Conservation (phyloP, 2,797 vertebrate species). For the Nothura maculosa region DNA sequence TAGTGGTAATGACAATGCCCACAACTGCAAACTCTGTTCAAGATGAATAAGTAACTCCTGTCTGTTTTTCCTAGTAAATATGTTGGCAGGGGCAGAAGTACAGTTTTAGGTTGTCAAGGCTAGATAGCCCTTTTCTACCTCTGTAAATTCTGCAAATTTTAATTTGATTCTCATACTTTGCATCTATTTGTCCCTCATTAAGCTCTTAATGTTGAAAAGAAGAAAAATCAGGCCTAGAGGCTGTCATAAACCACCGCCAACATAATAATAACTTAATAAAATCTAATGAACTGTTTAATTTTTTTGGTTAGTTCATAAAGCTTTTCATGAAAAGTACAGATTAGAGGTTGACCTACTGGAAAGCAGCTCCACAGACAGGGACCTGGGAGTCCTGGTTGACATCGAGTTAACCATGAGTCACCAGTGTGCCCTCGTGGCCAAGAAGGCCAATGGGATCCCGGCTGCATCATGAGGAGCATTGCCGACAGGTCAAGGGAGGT, state of each 20-base stretch:
- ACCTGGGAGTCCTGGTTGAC: no score
- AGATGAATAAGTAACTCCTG: background rate
- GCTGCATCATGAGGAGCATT: no score
- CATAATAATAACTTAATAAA: background rate
- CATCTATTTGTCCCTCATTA: background rate
- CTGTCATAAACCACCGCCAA: background rate
- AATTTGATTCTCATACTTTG: background rate
- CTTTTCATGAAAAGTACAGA: no score
- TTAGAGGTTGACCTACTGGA: no score
- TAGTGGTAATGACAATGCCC: background rate
- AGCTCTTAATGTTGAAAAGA: background rate
- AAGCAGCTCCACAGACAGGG: no score
- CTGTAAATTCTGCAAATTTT: conserved; percentile 13
- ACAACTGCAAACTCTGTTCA: background rate
- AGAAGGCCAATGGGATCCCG: no score
- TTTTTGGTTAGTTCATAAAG: background rate
- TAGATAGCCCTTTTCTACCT: background rate
- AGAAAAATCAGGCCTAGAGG: background rate
- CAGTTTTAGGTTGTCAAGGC: background rate
- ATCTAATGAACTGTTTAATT: no score
- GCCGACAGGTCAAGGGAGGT: no score
- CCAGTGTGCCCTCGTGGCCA: no score
- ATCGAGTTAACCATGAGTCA: no score
- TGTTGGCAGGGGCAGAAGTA: background rate
- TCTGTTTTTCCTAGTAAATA: background rate